Evolutionary conservation across 2,113 vertebrate species (phyloP), one percentile per base, ranked within the genome.

Genomic region (Procavia capensis): DNA sequence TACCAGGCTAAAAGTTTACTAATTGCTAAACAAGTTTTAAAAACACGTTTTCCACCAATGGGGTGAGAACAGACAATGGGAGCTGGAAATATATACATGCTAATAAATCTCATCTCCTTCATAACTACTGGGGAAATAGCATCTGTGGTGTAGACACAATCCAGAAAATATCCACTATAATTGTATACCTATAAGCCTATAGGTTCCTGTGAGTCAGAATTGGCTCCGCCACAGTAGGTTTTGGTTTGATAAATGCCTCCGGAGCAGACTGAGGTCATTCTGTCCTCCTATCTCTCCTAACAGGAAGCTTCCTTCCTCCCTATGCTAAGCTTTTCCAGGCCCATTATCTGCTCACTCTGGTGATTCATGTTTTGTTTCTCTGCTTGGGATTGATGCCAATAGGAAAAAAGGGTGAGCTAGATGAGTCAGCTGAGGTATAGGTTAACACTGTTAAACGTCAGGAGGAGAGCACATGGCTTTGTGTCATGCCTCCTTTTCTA

Each of bases 311-410:
- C 89, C 68, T 81, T 84, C 54, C 47, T 59, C 76, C 75, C 89
- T 66, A 47, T 54, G 85, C 39, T 61, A 75, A 93, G 31, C n/a
- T 87, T 70, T 70, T 64, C 41, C 75, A 47, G n/a, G 10, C 70
- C 16, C 50, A 66, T 80, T 80, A 63, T 54, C 41, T 93, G 39
- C 39, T 83, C 64, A 72, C 36, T 34, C 45, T 76, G 75, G 61
- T 91, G 91, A 96, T 78, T 94, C 64, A 94, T 82, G 3, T 14
- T 80, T 54, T 79, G 17, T 57, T 84, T 89, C 83, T 85, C 1
- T 75, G 39, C 45, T 74, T 43, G 79, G 59, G 80, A 85, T 9
- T 25, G 39, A 78, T 68, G 70, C 81, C 84, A 91, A 43, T 64
- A 74, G 84, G 93, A 86, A 94, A 80, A 36, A 16, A 54, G 29